phyloP scores from a whole-genome alignment of 2,888 invertebrate species.

The Tetragnatha montana region DNA sequence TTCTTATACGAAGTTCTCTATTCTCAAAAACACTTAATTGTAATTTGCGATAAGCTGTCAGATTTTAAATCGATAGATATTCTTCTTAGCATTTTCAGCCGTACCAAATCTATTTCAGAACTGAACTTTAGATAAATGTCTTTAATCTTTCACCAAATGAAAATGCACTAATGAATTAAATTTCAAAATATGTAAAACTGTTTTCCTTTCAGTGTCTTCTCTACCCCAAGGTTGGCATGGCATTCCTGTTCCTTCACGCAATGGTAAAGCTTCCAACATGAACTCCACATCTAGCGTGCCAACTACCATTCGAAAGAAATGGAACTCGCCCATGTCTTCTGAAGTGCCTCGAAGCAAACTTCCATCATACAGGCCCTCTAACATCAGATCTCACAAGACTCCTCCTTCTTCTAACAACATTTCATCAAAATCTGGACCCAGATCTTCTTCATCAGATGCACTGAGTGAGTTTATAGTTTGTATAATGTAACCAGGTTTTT shows the following conservation, averaged over 20 bases:
- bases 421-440: slow-evolving; percentile 16
- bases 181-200: background rate
- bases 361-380: slow-evolving; percentile 56
- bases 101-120: too few relatives aligned
- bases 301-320: slow-evolving; percentile 56
- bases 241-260: slow-evolving; percentile 45
- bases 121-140: too few relatives aligned
- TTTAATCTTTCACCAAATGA: too few relatives aligned
- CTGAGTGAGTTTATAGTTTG: slow-evolving; percentile 28
- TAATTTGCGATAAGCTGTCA: too few relatives aligned
- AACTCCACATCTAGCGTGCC: slow-evolving; percentile 32
- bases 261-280: background rate
- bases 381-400: slow-evolving; percentile 27
- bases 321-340: slow-evolving; percentile 58
- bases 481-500: too few relatives aligned
- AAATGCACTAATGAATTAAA: too few relatives aligned
- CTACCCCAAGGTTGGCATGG: slow-evolving; percentile 69
- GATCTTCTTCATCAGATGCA: slow-evolving; percentile 11
- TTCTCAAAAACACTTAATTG: background rate
- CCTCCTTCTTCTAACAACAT: slow-evolving; percentile 12
- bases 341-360: slow-evolving; percentile 60
- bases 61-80: too few relatives aligned
- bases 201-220: slow-evolving; percentile 61
- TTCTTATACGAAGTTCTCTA: background rate
- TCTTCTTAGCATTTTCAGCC: too few relatives aligned